Evolutionary conservation across 2,113 vertebrate genomes (phyloP).

Genomic region (Brevimyrus niger): DNA sequence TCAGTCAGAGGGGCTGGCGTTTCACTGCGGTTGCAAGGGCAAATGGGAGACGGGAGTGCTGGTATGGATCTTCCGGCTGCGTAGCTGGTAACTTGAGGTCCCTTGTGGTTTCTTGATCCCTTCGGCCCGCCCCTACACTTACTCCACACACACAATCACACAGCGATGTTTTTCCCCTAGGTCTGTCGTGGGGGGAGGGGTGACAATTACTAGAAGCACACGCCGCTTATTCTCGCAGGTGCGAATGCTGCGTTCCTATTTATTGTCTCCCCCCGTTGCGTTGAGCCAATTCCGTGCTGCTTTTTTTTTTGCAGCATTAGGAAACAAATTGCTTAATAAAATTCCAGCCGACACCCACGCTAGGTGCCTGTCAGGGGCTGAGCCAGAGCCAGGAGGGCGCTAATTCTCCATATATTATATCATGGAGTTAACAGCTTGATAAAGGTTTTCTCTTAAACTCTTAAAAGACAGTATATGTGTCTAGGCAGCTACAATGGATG

Average conservation of each 20-base stretch:
- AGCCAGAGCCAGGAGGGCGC: neutral
- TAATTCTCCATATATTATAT: neutral
- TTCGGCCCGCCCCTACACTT: slow-evolving; percentile 8
- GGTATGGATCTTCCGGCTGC: neutral
- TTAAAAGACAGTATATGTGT: neutral
- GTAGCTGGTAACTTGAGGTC: neutral
- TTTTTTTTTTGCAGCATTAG: neutral
- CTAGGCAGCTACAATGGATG: neutral
- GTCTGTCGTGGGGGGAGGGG: neutral
- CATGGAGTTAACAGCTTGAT: neutral
- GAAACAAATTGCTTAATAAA: slow-evolving; percentile 6
- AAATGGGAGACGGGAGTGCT: slow-evolving; percentile 16
- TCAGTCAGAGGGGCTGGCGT: slow-evolving; percentile 13
- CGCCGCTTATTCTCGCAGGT: neutral
- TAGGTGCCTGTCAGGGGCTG: neutral
- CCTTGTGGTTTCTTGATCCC: neutral
- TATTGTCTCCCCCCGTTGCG: too few relatives aligned
- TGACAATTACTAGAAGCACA: neutral
- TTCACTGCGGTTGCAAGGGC: slow-evolving; percentile 18
- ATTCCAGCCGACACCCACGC: slow-evolving; percentile 9
- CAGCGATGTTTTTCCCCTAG: neutral
- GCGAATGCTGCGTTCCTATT: neutral
- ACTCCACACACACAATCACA: neutral
- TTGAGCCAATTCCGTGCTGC: neutral
- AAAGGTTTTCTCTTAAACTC: neutral